Evolutionary conservation across 2,113 vertebrate species (phyloP), one percentile per base, ranked within the genome.

Genomic region (Zosterops hypoxanthus): DNA sequence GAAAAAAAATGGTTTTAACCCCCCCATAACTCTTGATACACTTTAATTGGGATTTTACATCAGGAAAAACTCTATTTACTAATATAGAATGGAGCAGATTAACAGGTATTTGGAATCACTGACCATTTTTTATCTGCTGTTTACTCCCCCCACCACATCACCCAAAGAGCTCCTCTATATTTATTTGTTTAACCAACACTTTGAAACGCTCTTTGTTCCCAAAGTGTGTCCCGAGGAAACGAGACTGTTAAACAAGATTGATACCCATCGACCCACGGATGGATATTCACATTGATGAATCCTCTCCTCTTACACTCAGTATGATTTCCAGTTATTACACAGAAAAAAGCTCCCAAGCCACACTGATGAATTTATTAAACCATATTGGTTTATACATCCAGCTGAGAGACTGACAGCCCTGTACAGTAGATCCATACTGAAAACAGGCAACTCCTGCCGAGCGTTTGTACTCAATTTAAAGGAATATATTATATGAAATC

Each of bases 171-270:
- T 90, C 73, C 85, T 80, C 55, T 53, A 59, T 69, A 61, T 96
- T 96, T 97, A 87, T 96, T 96, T 96, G 94, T 95, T 97, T 97
- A 96, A 95, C 86, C 85, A 87, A 82, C 93, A 89, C 56, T 78
- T 95, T 84, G 92, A 95, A 96, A 94, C 86, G 90, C 80, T 95
- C 93, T 93, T 96, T 96, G 94, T 97, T 94, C 87, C 85, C 88
- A 76, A 90, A 96, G 80, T 72, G 68, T 92, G 90, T 96, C 93
- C 94, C 21, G 81, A 92, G 94, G 95, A 97, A 96, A 94, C 21
- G 9, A 93, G 92, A 85, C 92, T 85, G 95, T 88, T 97, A 96
- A 71, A 93, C 64, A 83, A 86, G 93, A 96, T 86, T 95, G 92
- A 96, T 96, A 96, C 86, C 76, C 5, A 97, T 96, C 82, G 94